Evolutionary conservation across 2,113 vertebrate genomes (phyloP).

Genomic region (Onychorhynchus coronatus): DNA sequence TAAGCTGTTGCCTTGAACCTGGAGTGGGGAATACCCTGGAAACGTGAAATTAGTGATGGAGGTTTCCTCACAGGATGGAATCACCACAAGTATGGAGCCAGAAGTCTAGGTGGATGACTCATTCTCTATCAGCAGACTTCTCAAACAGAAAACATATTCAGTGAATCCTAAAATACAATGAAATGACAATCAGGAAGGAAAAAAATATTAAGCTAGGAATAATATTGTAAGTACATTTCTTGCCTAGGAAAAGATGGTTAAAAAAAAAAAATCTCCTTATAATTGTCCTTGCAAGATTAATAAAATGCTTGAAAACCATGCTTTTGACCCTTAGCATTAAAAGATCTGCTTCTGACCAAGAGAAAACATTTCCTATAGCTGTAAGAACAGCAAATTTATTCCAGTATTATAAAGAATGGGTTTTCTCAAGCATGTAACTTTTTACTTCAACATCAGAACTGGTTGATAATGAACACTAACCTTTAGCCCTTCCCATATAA

Average conservation of each 20-base stretch:
- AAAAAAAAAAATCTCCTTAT: neutral
- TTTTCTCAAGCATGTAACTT: neutral
- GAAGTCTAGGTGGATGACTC: neutral
- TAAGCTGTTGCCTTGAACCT: neutral
- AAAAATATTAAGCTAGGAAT: neutral
- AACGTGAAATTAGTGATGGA: neutral
- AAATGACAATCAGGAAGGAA: neutral
- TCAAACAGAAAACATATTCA: neutral
- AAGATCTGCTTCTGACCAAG: neutral
- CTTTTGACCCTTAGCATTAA: neutral
- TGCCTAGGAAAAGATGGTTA: neutral
- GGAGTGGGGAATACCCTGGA: neutral
- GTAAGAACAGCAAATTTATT: neutral
- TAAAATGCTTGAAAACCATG: neutral
- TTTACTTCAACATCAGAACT: neutral
- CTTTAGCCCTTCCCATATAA: neutral
- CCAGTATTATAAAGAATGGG: neutral
- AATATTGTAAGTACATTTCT: neutral
- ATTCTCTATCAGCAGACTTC: neutral
- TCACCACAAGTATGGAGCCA: neutral
- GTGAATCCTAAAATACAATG: neutral
- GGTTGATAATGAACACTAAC: neutral
- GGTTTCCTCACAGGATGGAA: neutral
- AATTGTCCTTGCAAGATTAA: neutral
- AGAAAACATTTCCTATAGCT: neutral